Base-by-base conservation (phyloP, 1,140 invertebrate genomes). In the Diploscapter pachys region DNA sequence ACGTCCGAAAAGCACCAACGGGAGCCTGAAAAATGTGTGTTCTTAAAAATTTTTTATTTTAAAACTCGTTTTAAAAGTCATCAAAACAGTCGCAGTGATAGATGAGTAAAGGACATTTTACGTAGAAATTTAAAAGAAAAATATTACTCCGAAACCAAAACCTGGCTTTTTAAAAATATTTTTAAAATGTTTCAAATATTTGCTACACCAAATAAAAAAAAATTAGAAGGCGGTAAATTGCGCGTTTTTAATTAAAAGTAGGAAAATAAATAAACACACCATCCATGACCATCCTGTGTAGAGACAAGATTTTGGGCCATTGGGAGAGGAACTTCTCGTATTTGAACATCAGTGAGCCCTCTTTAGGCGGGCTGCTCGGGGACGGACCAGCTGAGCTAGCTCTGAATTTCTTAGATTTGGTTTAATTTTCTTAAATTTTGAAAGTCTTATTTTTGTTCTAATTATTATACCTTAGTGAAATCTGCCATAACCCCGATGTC, bases 1-100 rank as follows among this genome's bases (percentile, higher is more conserved):
- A 81, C 61, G 57, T 81, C 80, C 31, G 66, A 13, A 51, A 81
- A 66, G 51, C 80, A 82, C 68, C 73, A 82, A 48, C 73, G 75
- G 51, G 78, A 80, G 8, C 80, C 80, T 81, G 59, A 63, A 82
- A 64, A 11, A 31, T 11, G 3, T 31, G 31, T 11, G 5, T 49
- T 49, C 13, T 9, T 5, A 62, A 13, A 11, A 4, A 6, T 11
- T 51, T 56, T 54, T 13, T 4, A 8, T 57, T 70, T 55, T 11
- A 8, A 54, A 11, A 6, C 5, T 31, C 31, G 31, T 31, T 31
- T 31, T 31, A 31, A 31, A 31, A 31, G 31, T 31, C 1, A 31
- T 31, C 31, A 31, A 31, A 31, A 31, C 31, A 31, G 31, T 31
- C 1, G 31, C 31, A 31, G 31, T 31, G 31, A 31, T 31, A 31